phyloP scores from a whole-genome alignment of 2,113 vertebrate species.

The Platichthys stellatus region DNA sequence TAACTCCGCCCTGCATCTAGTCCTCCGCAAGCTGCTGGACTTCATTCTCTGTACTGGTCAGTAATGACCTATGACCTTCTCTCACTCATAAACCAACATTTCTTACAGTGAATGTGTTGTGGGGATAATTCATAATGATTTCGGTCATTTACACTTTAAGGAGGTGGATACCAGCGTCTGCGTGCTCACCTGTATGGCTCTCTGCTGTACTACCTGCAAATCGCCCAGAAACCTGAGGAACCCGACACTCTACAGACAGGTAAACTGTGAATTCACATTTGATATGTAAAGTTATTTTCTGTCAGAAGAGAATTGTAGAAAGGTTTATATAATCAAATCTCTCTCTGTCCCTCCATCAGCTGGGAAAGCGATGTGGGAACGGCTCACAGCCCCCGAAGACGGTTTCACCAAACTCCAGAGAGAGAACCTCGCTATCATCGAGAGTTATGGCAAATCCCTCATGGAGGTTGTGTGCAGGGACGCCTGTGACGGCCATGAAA shows the following conservation, averaged over 20 bases:
- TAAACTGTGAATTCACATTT: conserved; percentile 58
- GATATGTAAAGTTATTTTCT: not conserved
- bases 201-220: conserved; percentile 95
- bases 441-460: conserved; percentile 93
- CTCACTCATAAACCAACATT: not conserved
- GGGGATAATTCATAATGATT: not conserved
- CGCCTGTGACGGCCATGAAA: conserved; percentile 96
- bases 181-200: conserved; percentile 95
- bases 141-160: conserved; percentile 68
- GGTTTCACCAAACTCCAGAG: conserved; percentile 94
- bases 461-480: conserved; percentile 98
- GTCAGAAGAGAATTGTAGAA: not conserved
- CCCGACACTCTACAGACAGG: conserved; percentile 95
- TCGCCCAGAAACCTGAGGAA: conserved; percentile 96
- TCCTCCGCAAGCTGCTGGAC: conserved; percentile 94
- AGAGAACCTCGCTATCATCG: conserved; percentile 94
- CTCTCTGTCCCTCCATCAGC: conserved; percentile 45
- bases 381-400: conserved; percentile 96
- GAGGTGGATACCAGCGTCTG: conserved; percentile 96
- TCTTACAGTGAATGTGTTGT: not conserved
- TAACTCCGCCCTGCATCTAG: conserved; percentile 96
- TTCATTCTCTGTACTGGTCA: conserved; percentile 97
- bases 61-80: conserved; percentile 17
- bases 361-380: conserved; percentile 94
- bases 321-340: not conserved